Evolutionary conservation across 2,797 vertebrate species (phyloP).

Genomic region (Chelon labrosus): DNA sequence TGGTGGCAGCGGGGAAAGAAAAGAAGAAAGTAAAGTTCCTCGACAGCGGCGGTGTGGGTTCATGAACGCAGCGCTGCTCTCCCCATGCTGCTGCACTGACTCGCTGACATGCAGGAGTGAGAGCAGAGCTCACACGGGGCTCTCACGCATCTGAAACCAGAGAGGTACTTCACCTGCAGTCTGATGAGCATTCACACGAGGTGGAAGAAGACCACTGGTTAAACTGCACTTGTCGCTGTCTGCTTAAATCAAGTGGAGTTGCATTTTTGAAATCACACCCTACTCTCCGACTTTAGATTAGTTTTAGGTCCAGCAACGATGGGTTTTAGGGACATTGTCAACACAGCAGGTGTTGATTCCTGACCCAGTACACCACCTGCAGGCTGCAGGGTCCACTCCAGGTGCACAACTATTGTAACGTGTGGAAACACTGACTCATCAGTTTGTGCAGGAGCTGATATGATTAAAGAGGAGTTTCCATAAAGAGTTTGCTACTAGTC

Average conservation of each 20-base stretch:
- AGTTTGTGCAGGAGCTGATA: constrained; percentile 5
- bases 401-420: constrained; percentile 6
- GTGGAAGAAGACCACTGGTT: not conserved
- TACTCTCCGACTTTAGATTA: no score
- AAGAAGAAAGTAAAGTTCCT: constrained; percentile 25
- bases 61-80: constrained; percentile 81
- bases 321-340: not conserved
- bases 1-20: not conserved
- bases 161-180: constrained; percentile 54
- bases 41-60: constrained; percentile 80
- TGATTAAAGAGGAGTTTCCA: constrained; percentile 7
- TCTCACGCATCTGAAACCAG: constrained; percentile 19
- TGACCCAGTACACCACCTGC: constrained; percentile 38
- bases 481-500: not conserved
- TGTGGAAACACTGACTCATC: constrained; percentile 30
- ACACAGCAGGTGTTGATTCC: constrained; percentile 1
- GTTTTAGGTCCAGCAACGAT: not conserved
- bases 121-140: constrained; percentile 50
- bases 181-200: constrained; percentile 7
- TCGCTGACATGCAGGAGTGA: constrained; percentile 69
- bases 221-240: not conserved
- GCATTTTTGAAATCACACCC: not conserved
- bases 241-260: not conserved
- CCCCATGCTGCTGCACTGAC: constrained; percentile 79
- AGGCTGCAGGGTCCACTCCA: constrained; percentile 8